Evolutionary conservation across 2,888 invertebrate genomes (phyloP).

Genomic region (Molorchus minor): DNA sequence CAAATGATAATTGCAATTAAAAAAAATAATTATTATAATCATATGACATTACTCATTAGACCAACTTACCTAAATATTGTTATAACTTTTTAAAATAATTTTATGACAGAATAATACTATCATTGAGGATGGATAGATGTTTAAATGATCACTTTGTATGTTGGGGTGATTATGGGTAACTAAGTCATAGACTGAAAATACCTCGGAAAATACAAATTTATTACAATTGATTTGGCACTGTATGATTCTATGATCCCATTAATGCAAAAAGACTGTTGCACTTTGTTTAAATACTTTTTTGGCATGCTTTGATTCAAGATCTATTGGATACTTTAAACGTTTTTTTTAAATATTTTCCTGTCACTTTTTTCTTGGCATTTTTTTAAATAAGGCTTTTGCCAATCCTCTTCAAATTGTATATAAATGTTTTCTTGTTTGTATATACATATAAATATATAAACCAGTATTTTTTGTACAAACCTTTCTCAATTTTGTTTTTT

Average conservation of each 20-base stretch:
- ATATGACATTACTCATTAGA: no score
- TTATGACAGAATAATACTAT: no score
- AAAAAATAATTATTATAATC: no score
- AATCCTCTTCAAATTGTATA: slow-evolving; percentile 40
- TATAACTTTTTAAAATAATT: no score
- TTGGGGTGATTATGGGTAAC: no score
- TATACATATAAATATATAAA: slow-evolving; percentile 40
- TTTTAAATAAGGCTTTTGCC: slow-evolving; percentile 48
- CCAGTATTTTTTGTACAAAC: slow-evolving; percentile 56
- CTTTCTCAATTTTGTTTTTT: slow-evolving; percentile 51
- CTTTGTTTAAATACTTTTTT: slow-evolving; percentile 11
- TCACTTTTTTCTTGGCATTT: slow-evolving; percentile 13
- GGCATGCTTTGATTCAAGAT: neutral
- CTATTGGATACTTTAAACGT: neutral
- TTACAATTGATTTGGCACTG: slow-evolving; percentile 1
- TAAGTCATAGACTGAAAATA: neutral
- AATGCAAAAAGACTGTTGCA: neutral
- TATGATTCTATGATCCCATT: neutral
- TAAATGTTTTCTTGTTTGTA: slow-evolving; percentile 42
- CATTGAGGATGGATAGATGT: no score
- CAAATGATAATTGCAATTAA: no score
- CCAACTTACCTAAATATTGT: no score
- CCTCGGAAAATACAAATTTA: no score
- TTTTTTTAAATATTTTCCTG: slow-evolving; percentile 15
- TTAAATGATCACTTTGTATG: no score